These are phyloP conservation scores for Diorhabda sublineata DNA, from an alignment of 1,140 invertebrate genomes.

Conservation along the genomic window DNA sequence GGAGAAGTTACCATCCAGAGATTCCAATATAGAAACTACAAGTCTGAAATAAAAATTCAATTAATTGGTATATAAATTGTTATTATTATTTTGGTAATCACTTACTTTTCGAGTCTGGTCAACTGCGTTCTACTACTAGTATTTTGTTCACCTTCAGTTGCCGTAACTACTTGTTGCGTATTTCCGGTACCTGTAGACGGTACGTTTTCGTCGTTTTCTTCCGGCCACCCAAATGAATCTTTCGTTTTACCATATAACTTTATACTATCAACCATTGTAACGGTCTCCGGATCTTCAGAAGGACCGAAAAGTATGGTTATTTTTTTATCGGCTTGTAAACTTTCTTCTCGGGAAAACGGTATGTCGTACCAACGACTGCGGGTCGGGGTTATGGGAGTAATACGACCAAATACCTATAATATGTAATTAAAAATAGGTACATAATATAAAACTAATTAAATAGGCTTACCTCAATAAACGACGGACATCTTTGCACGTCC, in stretches of 20 bases:
- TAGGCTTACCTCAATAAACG: conserved; percentile 64
- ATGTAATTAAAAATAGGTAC: neutral
- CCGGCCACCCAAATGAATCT: conserved; percentile 94
- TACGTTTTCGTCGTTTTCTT: conserved; percentile 80
- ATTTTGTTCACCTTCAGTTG: conserved; percentile 20
- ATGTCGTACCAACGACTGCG: conserved; percentile 92
- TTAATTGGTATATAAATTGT: conserved; percentile 37
- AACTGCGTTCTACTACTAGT: conserved; percentile 3
- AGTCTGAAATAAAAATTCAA: conserved; percentile 49
- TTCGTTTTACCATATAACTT: conserved; percentile 87
- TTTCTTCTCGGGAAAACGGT: conserved; percentile 91
- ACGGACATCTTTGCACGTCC: conserved; percentile 77
- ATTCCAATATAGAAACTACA: conserved; percentile 69
- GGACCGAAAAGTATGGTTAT: conserved; percentile 85
- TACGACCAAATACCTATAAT: conserved; percentile 69
- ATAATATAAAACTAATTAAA: neutral
- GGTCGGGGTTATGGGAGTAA: conserved; percentile 68
- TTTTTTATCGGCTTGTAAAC: conserved; percentile 88
- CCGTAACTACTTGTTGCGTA: conserved; percentile 5
- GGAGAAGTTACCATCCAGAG: conserved; percentile 66
- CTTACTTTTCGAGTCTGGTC: conserved; percentile 17
- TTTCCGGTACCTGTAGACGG: conserved; percentile 27
- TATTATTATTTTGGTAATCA: conserved; percentile 42
- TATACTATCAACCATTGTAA: conserved; percentile 47
- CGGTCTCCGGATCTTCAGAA: conserved; percentile 54